phyloP scores from a whole-genome alignment of 1,140 invertebrate genomes.

The Mactra quadrangularis region DNA sequence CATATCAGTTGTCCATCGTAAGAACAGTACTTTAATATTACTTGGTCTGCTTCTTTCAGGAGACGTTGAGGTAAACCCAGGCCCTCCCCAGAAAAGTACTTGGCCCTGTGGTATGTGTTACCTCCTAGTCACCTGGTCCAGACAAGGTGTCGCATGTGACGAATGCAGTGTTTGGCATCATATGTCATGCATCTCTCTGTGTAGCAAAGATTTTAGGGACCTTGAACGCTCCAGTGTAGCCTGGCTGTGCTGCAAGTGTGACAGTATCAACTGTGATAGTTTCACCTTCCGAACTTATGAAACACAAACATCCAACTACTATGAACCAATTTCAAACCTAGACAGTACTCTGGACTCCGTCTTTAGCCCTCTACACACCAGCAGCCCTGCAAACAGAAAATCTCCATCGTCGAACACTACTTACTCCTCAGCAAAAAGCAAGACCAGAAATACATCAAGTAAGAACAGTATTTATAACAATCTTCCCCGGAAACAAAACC shows the following conservation, averaged over 20 bases:
- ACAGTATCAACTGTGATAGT: neutral
- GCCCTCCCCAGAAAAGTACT: conserved; percentile 3
- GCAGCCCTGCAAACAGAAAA: neutral
- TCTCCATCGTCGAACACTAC: neutral
- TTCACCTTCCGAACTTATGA: neutral
- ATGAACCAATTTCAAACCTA: neutral
- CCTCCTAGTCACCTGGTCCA: neutral
- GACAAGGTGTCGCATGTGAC: neutral
- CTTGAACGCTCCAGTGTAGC: neutral
- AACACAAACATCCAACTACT: neutral
- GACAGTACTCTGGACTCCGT: neutral
- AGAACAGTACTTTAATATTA: neutral
- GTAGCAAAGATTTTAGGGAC: too few species aligned
- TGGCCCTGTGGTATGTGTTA: neutral
- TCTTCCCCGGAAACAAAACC: too few species aligned
- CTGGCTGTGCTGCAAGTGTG: neutral
- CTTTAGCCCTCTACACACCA: neutral
- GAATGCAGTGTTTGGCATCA: conserved; percentile 7
- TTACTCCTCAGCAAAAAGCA: too few species aligned
- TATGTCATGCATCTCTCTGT: conserved; percentile 8
- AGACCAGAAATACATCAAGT: too few species aligned
- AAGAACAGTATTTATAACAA: too few species aligned
- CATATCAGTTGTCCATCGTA: too few species aligned
- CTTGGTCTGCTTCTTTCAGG: neutral
- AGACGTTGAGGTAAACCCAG: conserved; percentile 3